Evolutionary conservation across 1,140 invertebrate genomes (phyloP), one percentile per base, ranked within the genome.

Genomic region (Hyphantria cunea): DNA sequence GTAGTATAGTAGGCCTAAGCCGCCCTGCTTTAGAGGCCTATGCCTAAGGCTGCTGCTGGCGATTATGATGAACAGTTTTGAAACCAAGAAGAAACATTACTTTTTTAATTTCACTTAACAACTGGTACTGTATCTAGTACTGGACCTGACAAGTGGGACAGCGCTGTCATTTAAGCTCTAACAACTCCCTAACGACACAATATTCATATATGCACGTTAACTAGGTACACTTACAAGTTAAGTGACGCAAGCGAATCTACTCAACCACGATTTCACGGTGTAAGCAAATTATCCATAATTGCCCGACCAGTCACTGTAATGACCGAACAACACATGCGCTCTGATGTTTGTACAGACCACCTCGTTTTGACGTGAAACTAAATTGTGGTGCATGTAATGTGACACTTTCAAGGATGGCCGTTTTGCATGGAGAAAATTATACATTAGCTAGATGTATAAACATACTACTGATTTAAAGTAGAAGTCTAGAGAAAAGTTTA

Each of bases 221-320:
- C 17, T 25, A 25, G 17, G 5, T 25, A 25, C 5, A 25, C 17
- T 25, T 25, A 25, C 5, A 5, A 25, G 37, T 39, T 39, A 39
- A n/a, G 37, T 58, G 45, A 58, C 45, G 55, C 55, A 58, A 58
- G 55, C 33, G 32, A 56, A 56, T 56, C 54, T 47, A 12, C 44
- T 33, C 47, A 33, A 58, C 55, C 55, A 44, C 55, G 48, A 58
- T 58, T 59, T 66, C 55, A 59, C 42, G 45, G 41, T 48, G 51
- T 64, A 48, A 49, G 39, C 49, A 64, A 68, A 64, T 64, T 54
- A 62, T 62, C 33, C 45, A 33, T 66, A 66, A 66, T n/a, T 55
- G 33, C 49, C 39, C 54, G 39, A 51, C 32, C 60, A 48, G 51
- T 33, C 52, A 49, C 51, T 12, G 31, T 56, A 64, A 55, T 56